Evolutionary conservation across 2,888 invertebrate species (phyloP), one percentile per base, ranked within the genome.

Genomic region (Thelaira solivaga): DNA sequence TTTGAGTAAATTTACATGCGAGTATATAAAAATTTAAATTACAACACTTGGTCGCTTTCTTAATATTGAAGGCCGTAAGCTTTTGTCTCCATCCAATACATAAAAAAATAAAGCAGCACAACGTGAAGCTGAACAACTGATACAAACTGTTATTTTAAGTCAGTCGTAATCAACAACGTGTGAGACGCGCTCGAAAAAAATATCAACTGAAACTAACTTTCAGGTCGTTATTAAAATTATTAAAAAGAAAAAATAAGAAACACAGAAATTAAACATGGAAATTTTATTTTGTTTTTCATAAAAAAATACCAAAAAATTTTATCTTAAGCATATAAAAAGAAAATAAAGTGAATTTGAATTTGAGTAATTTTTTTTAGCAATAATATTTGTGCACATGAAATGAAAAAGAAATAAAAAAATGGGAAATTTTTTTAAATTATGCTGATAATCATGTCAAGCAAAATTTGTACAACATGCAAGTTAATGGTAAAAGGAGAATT

Each of bases 161-260:
- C 74, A 78, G 78, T 78, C 78, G 74, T 78, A 78, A 78, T 78
- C 78, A 78, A 78, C 78, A 78, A 78, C 78, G 74, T 78, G 78
- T 78, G 78, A 78, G 78, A 78, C 78, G 78, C 78, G 78, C 78
- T 78, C 78, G 78, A 78, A 74, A 78, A 72, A 67, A 67, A 67
- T 59, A 74, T 45, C 51, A 78, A 78, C 78, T 78, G 74, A 78
- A 78, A 78, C 74, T 78, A 74, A 78, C 74, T 74, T 78, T 78
- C 78, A 74, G 74, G 43, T 78, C 68, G 77, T 73, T 73, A 73
- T 67, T 74, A 51, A 67, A 73, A 55, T 24, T 24, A 41, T 53
- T 31, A 61, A 69, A 3, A 22, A 68, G 61, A 59, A 36, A 45
- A 26, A 62, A 64, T 45, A 22, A 41, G 31, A 49, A 64, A 22